phyloP scores from a whole-genome alignment of 2,797 vertebrate genomes.

The Coreius guichenoti region DNA sequence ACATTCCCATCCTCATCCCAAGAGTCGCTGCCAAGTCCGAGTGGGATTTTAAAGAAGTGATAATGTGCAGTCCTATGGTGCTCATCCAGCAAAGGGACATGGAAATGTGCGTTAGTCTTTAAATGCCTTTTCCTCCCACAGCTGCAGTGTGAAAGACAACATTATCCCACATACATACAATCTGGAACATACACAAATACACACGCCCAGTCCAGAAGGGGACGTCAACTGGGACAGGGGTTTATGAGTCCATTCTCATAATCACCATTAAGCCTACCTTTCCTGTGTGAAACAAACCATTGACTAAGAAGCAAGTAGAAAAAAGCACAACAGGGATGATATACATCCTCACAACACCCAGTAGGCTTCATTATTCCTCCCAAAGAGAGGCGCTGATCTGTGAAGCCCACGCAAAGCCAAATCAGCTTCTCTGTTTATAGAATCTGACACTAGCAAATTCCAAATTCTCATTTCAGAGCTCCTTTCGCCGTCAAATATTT shows the following conservation, averaged over 20 bases:
- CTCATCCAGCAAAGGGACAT: conserved; percentile 54
- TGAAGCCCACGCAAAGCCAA: conserved; percentile 47
- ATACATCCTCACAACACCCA: conserved; percentile 70
- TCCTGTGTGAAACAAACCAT: not conserved
- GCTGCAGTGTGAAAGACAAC: conserved; percentile 51
- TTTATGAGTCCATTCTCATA: conserved; percentile 12
- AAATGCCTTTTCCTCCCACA: conserved; percentile 44
- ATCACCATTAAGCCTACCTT: conserved; percentile 18
- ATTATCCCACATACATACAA: conserved; percentile 27
- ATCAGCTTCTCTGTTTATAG: conserved; percentile 47
- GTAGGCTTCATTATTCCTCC: conserved; percentile 67
- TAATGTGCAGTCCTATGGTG: conserved; percentile 68
- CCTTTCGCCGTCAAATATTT: not conserved
- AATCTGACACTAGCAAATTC: conserved; percentile 51
- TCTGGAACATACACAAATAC: not conserved
- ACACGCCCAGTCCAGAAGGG: conserved; percentile 61
- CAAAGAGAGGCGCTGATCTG: conserved; percentile 68
- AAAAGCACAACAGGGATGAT: conserved; percentile 58
- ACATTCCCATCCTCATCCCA: conserved; percentile 14
- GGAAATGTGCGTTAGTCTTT: conserved; percentile 30
- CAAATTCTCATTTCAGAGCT: conserved; percentile 25
- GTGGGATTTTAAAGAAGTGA: conserved; percentile 58
- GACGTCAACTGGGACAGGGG: not conserved
- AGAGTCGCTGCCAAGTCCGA: conserved; percentile 8
- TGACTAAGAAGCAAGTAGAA: conserved; percentile 5